Evolutionary conservation across 2,797 vertebrate species (phyloP), one percentile per base, ranked within the genome.

Genomic region (Channa striata): DNA sequence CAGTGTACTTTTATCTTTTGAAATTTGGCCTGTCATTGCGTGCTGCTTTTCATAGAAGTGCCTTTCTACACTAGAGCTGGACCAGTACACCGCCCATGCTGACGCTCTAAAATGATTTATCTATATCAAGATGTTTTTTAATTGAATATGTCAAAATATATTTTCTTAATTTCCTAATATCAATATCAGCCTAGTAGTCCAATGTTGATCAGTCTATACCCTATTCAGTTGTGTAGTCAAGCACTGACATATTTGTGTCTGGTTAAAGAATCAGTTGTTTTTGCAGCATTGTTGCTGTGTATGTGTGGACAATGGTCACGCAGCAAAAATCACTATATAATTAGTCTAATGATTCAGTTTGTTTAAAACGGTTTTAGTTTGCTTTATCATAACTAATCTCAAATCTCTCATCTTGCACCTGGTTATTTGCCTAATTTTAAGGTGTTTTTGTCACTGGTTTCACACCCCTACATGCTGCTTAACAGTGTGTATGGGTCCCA

Each of bases 1-100:
- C 50, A 49, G 34, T 20, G 51, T 59, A 8, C 44, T 65, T 73
- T 53, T 21, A 63, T 48, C 40, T 47, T 47, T 14, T 52, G 42
- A 52, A 46, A 48, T 59, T 11, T 49, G 30, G 20, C 58, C 33
- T 36, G 19, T 11, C 33, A 3, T 36, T 48, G 36, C 47, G 19
- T 43, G 50, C 20, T 61, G 59, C 10, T 56, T 61, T 57, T 71
- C 25, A 56, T 10, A 16, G 19, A 21, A 4, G 33, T 2, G 5
- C 42, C 34, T 70, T 40, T 64, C 25, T 21, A 44, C 33, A 25
- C 1, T 1, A 23, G 11, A 68, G 25, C 16, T 14, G 5, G 8
- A 20, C 30, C 1, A 13, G 12, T 11, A 17, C 13, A 12, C 48
- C 2, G 1, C 4, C 8, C 10, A 36, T 10, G 16, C 44, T 23